Evolutionary conservation across 2,113 vertebrate species (phyloP).

Genomic region (Catharus fuscescens): DNA sequence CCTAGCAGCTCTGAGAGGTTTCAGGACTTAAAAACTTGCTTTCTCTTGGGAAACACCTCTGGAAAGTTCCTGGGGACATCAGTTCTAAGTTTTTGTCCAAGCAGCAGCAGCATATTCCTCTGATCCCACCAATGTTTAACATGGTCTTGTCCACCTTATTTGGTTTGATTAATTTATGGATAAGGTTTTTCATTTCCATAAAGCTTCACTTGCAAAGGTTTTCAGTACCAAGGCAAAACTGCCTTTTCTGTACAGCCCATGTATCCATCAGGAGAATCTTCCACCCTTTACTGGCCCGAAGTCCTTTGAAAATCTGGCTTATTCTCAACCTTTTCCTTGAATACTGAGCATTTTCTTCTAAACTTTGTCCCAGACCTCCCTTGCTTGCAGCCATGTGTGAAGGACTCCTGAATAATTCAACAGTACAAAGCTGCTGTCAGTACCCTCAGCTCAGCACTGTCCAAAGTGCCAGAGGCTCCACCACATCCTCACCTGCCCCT

Average conservation of each 20-base stretch:
- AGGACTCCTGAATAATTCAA: conserved; percentile 42
- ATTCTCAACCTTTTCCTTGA: neutral
- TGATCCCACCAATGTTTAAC: neutral
- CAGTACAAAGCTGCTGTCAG: neutral
- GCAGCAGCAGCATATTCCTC: neutral
- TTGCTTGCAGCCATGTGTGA: conserved; percentile 27
- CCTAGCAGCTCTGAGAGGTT: neutral
- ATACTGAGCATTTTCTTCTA: neutral
- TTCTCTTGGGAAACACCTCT: neutral
- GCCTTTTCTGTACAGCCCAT: neutral
- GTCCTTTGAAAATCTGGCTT: neutral
- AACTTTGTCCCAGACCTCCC: neutral
- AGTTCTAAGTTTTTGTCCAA: neutral
- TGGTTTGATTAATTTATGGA: neutral
- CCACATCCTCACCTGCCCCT: neutral
- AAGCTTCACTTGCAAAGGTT: neutral
- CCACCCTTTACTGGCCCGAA: neutral
- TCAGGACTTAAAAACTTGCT: neutral
- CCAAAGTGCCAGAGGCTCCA: neutral
- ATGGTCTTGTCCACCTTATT: neutral
- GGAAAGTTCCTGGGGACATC: neutral
- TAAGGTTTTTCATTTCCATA: neutral
- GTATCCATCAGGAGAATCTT: fast-evolving
- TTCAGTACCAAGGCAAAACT: neutral
- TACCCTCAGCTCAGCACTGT: neutral